These are phyloP conservation scores for Mythimna albipuncta DNA, from an alignment of 2,888 invertebrate genomes.

Conservation along the genomic window DNA sequence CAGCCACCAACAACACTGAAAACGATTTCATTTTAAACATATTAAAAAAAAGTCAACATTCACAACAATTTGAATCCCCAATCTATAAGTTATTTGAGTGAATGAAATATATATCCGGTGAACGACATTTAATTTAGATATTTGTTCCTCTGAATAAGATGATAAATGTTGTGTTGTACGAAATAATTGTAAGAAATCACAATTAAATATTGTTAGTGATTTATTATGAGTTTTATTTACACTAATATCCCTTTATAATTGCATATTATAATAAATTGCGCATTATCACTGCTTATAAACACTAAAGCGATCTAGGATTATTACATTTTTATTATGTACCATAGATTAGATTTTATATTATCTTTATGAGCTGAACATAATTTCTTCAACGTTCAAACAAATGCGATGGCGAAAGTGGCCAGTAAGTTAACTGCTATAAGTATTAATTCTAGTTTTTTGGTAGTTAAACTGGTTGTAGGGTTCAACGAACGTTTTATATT, in stretches of 20 bases:
- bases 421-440: not conserved
- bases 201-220: constrained; percentile 84
- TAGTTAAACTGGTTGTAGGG: constrained; percentile 4
- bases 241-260: not conserved
- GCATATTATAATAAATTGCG: not conserved
- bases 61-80: constrained; percentile 4
- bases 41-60: constrained; percentile 16
- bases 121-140: constrained; percentile 46
- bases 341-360: too few relatives aligned
- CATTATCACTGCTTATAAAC: not conserved
- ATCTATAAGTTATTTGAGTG: constrained; percentile 25
- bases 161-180: constrained; percentile 80
- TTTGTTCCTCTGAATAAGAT: constrained; percentile 66
- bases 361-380: not conserved
- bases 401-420: not conserved
- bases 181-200: constrained; percentile 80
- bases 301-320: not conserved
- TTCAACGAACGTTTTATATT: constrained; percentile 1
- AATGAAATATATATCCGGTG: constrained; percentile 59
- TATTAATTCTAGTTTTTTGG: not conserved
- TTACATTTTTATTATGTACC: too few relatives aligned
- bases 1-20: not conserved
- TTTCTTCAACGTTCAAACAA: not conserved
- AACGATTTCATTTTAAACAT: constrained; percentile 16
- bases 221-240: constrained; percentile 60